Percentiles rank a stretch among this genome's conserved stretches.
These are phyloP conservation scores for Proisotoma minuta DNA, from an alignment of 2,888 invertebrate species.

Conservation along the genomic window DNA sequence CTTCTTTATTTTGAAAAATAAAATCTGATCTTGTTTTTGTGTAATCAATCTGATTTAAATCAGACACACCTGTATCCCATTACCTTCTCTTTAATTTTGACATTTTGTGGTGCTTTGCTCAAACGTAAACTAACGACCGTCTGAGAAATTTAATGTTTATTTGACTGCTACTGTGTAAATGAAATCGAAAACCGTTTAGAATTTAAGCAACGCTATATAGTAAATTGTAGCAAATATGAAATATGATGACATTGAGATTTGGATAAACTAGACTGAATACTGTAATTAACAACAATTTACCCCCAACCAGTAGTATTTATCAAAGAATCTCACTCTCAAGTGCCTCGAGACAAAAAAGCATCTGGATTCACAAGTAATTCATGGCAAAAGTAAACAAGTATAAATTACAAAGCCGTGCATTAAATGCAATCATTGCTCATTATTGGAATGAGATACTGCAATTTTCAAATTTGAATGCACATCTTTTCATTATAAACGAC, in stretches of 20 bases:
- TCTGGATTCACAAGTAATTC: background rate
- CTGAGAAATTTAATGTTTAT: no score
- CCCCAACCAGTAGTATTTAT: background rate
- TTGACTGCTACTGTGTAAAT: background rate
- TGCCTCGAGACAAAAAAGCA: background rate
- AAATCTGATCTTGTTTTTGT: conserved; percentile 10
- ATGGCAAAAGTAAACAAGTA: background rate
- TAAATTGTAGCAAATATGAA: background rate
- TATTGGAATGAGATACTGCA: background rate
- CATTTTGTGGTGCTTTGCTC: background rate
- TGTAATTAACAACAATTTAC: conserved; percentile 1
- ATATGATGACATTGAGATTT: conserved; percentile 5
- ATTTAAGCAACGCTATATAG: background rate
- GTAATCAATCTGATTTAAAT: background rate
- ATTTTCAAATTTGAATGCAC: conserved; percentile 3
- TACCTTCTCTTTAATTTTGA: background rate
- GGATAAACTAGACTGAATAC: background rate
- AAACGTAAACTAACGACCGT: no score
- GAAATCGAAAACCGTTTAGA: background rate
- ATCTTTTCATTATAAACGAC: background rate
- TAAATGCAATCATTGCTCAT: conserved; percentile 1
- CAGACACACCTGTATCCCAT: background rate
- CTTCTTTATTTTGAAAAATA: background rate
- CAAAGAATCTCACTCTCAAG: background rate
- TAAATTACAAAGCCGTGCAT: background rate